A percentile compares a stretch with the other conserved stretches of the same genome.
Evolutionary conservation across 2,888 invertebrate genomes (phyloP).

Genomic region (Itoplectis maculator): DNA sequence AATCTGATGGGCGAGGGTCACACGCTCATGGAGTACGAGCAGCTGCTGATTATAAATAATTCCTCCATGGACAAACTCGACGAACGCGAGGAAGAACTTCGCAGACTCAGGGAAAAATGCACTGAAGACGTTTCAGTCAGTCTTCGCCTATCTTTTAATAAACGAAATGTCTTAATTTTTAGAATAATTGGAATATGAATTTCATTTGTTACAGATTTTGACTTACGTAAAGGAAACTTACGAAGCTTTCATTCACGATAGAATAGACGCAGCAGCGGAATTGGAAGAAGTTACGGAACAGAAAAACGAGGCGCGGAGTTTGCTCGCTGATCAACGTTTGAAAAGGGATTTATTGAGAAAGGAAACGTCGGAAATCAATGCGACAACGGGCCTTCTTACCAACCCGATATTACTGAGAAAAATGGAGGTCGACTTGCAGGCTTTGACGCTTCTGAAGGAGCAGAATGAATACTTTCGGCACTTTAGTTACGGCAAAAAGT

Average conservation of each 20-base stretch:
- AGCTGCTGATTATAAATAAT: conserved; percentile 61
- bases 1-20: conserved; percentile 68
- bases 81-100: conserved; percentile 67
- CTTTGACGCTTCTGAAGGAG: conserved; percentile 55
- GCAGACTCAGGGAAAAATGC: conserved; percentile 62
- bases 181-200: neutral
- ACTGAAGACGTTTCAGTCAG: conserved; percentile 63
- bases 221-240: conserved; percentile 68
- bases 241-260: conserved; percentile 55
- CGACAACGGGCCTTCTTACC: conserved; percentile 60
- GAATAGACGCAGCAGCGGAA: conserved; percentile 7
- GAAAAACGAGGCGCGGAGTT: conserved; percentile 49
- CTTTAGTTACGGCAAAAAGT: neutral
- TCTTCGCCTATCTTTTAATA: neutral
- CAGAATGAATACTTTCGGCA: conserved; percentile 3
- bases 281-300: conserved; percentile 33
- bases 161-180: neutral
- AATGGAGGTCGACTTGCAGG: conserved; percentile 64
- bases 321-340: conserved; percentile 53
- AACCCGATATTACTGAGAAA: conserved; percentile 65
- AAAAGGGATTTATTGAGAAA: conserved; percentile 64
- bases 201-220: conserved; percentile 63
- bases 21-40: conserved; percentile 71
- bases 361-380: conserved; percentile 56
- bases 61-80: conserved; percentile 68